Base-by-base conservation (phyloP, 2,797 vertebrate genomes). In the Carapus acus region DNA sequence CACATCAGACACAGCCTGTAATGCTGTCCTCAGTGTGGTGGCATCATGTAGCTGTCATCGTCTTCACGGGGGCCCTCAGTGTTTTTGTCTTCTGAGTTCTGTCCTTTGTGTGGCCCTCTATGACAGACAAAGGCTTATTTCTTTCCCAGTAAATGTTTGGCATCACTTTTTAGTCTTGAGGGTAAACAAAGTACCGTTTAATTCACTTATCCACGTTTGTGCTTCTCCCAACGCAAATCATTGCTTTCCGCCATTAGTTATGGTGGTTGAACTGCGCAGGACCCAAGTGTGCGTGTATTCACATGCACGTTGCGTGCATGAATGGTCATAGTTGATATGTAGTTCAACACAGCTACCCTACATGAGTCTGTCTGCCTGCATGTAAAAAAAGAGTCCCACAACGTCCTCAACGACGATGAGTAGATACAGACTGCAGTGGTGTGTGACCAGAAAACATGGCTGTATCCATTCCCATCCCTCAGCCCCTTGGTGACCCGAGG, bases 91-190 rank as follows among this genome's bases (percentile, higher is more conserved):
- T 54, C 17, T 15, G 61, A 42, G 34, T 36, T 36, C n/a, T 80
- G 78, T 73, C 70, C 71, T 80, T 62, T 63, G 54, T 56, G 74
- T 77, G 73, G 79, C 74, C 79, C 40, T 75, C 16, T 43, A 50
- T 78, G 69, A 80, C 62, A 74, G 76, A 80, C 69, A 11, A 71
- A 74, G 48, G 68, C 58, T 52, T 76, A 71, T 81, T 81, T 82
- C 73, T 80, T 65, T 73, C 71, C 70, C 55, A 40, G 64, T 68
- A 71, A 78, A 80, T 82, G 80, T 81, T 80, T 80, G 82, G 82
- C 78, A 71, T 71, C 6, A n/a, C 21, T 78, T 82, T 86, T 66
- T 63, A 67, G 65, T 72, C 65, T 69, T 71, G 83, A 38, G 82
- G 82, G 80, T 43, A 36, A 58, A 78, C 65, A 77, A 73, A 74